These are phyloP conservation scores for Ditylenchus dipsaci DNA, from an alignment of 1,140 invertebrate genomes.

Conservation along the genomic window DNA sequence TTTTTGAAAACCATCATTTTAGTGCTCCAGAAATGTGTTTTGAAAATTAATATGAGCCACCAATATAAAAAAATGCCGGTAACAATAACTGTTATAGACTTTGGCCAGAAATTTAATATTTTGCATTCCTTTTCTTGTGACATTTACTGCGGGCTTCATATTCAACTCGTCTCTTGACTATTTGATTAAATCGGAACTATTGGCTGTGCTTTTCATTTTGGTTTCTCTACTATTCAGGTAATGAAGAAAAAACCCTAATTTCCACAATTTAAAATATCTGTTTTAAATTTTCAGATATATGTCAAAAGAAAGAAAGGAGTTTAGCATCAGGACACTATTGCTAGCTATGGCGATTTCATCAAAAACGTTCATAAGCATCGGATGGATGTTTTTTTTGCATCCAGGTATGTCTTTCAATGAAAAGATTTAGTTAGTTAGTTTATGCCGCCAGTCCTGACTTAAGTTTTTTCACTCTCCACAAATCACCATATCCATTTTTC, in stretches of 20 bases:
- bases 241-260: slow-evolving; percentile 3
- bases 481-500: too few species aligned
- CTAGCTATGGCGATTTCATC: slow-evolving; percentile 24
- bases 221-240: slow-evolving; percentile 26
- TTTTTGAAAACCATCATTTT: too few species aligned
- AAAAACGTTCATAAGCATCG: slow-evolving; percentile 24
- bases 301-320: slow-evolving; percentile 17
- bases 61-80: too few species aligned
- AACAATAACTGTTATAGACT: too few species aligned
- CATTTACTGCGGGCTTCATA: slow-evolving; percentile 79
- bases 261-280: slow-evolving; percentile 12
- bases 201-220: slow-evolving; percentile 39
- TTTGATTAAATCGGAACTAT: slow-evolving; percentile 69
- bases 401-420: background rate
- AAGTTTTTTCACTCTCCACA: too few species aligned
- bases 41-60: too few species aligned
- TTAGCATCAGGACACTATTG: slow-evolving; percentile 18
- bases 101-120: slow-evolving; percentile 81
- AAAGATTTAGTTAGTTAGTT: too few species aligned
- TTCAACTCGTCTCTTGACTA: slow-evolving; percentile 73
- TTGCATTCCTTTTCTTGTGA: slow-evolving; percentile 78
- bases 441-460: too few species aligned
- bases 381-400: slow-evolving; percentile 35
- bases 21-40: too few species aligned
- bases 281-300: slow-evolving; percentile 27